These are phyloP conservation scores for Choloepus didactylus DNA, from an alignment of 2,797 vertebrate species.

Conservation along the genomic window DNA sequence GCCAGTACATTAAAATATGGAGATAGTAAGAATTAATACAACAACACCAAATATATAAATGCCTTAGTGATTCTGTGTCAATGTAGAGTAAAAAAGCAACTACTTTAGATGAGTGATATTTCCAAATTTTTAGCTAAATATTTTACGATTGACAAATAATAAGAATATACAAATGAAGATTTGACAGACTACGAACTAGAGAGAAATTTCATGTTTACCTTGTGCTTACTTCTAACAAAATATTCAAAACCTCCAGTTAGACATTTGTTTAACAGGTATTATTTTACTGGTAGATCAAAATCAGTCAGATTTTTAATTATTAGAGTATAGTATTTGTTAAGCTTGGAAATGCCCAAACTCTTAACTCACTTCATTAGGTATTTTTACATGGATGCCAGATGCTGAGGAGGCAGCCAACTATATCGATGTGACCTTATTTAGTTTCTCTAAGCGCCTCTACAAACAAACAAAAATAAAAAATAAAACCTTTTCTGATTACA, in stretches of 20 bases:
- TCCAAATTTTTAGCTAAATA: not conserved
- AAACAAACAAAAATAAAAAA: not conserved
- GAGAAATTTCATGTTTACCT: constrained; percentile 7
- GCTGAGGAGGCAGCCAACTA: not conserved
- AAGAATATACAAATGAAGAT: not conserved
- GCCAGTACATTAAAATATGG: not conserved
- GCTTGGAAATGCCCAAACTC: not conserved
- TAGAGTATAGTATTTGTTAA: not conserved
- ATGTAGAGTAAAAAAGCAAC: not conserved
- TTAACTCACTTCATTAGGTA: constrained; percentile 3
- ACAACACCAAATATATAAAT: not conserved
- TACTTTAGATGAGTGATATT: not conserved
- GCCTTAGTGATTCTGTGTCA: not conserved
- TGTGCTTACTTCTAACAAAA: not conserved
- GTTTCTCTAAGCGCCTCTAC: not conserved
- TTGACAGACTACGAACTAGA: not conserved
- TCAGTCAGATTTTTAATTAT: not conserved
- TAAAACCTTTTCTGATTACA: not conserved
- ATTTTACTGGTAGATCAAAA: constrained; percentile 29
- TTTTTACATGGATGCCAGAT: not conserved
- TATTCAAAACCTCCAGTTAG: not conserved
- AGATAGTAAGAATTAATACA: not conserved
- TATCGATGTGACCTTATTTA: not conserved
- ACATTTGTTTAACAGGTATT: not conserved
- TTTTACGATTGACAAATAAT: not conserved